A percentile compares a stretch with the other conserved stretches of the same genome.
Evolutionary conservation across 2,888 invertebrate genomes (phyloP).

Genomic region (Suillia variegata): DNA sequence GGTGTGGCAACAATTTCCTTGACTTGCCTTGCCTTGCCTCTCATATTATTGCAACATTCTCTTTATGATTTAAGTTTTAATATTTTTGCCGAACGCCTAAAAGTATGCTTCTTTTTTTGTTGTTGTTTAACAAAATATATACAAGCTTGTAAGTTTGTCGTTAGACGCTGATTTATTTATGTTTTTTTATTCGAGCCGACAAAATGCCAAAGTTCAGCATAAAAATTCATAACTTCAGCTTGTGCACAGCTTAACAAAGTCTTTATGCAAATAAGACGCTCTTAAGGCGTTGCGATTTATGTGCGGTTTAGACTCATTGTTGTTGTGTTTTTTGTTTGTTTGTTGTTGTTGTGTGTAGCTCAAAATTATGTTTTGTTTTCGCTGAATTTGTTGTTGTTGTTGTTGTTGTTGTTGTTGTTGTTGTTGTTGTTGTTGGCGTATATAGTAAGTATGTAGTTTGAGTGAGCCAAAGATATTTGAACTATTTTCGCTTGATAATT

Average conservation of each 20-base stretch:
- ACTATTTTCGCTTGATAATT: no score
- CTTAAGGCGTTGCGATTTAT: no score
- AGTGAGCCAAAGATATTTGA: no score
- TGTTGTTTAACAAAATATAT: neutral
- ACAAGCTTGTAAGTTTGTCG: no score
- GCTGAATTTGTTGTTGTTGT: neutral
- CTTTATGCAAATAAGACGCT: no score
- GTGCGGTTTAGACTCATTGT: no score
- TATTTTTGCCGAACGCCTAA: neutral
- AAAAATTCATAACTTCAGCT: no score
- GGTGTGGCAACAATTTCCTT: neutral
- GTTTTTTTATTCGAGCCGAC: neutral
- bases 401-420: neutral
- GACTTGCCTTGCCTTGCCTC: no score
- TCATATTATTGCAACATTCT: no score
- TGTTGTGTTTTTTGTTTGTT: neutral
- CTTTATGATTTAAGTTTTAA: neutral
- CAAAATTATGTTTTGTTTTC: neutral
- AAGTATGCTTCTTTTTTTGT: neutral
- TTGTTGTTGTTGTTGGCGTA: neutral
- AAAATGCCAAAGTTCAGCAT: no score
- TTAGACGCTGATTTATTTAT: neutral
- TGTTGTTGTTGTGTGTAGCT: neutral
- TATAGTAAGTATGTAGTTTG: no score
- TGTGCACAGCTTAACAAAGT: no score